These are phyloP conservation scores for Camponotus fellah DNA, from an alignment of 2,888 invertebrate species.

Conservation along the genomic window DNA sequence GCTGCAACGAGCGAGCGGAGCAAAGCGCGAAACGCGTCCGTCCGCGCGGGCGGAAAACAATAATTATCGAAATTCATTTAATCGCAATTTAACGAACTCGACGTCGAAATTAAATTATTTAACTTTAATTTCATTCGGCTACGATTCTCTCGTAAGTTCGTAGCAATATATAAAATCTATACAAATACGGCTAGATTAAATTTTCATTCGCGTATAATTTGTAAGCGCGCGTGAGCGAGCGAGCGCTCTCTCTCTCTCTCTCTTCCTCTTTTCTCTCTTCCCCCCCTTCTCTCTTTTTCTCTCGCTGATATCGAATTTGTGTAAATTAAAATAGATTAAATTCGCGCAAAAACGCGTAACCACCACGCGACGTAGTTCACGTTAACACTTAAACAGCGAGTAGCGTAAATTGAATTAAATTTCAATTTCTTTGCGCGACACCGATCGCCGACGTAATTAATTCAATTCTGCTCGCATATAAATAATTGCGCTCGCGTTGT, in stretches of 20 bases:
- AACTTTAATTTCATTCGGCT: conserved; percentile 55
- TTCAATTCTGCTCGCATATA: conserved; percentile 50
- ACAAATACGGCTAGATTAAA: conserved; percentile 56
- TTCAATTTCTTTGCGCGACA: conserved; percentile 54
- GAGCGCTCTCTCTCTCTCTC: background rate
- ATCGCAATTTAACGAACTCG: conserved; percentile 56
- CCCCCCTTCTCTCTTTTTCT: background rate
- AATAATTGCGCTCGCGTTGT: conserved; percentile 37
- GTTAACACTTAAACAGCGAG: conserved; percentile 55
- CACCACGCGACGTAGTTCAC: conserved; percentile 34
- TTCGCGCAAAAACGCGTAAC: conserved; percentile 49
- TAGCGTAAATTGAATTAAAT: conserved; percentile 54
- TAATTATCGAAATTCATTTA: conserved; percentile 57
- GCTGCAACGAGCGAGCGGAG: background rate
- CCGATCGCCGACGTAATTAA: conserved; percentile 54
- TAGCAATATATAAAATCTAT: conserved; percentile 57
- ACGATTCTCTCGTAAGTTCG: conserved; percentile 54
- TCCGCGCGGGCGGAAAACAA: conserved; percentile 47
- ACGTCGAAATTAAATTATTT: conserved; percentile 56
- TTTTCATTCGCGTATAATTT: conserved; percentile 57
- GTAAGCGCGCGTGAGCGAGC: conserved; percentile 48
- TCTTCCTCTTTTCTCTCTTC: background rate
- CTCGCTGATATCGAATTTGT: conserved; percentile 47
- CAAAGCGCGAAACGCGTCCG: conserved; percentile 36
- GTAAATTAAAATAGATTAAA: conserved; percentile 57